Conservation (phyloP, 2,888 invertebrate genomes). For the Polydrusus tereticollis region DNA sequence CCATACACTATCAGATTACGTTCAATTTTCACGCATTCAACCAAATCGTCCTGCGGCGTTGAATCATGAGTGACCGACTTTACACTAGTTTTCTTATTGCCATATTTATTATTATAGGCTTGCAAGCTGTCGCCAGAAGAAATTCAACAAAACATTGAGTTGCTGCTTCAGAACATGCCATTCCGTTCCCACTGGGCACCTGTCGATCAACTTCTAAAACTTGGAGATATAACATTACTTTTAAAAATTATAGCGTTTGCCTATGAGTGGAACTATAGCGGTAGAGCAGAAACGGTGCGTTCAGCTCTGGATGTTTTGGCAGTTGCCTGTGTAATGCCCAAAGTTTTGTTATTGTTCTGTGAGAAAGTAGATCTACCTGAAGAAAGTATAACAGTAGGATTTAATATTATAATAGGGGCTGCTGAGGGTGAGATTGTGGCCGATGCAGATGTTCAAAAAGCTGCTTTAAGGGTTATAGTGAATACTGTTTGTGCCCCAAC, state of each 20-base stretch:
- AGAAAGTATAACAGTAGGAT: slow-evolving; percentile 81
- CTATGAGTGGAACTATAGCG: slow-evolving; percentile 93
- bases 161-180: slow-evolving; percentile 81
- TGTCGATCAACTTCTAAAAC: slow-evolving; percentile 86
- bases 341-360: slow-evolving; percentile 80
- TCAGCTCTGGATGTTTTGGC: slow-evolving; percentile 89
- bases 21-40: too few relatives aligned
- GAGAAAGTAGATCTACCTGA: slow-evolving; percentile 84
- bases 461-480: slow-evolving; percentile 90
- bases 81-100: too few relatives aligned
- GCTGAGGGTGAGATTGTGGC: slow-evolving; percentile 92
- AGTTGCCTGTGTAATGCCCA: slow-evolving; percentile 90
- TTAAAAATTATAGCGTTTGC: slow-evolving; percentile 90
- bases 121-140: slow-evolving; percentile 82
- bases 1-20: too few relatives aligned
- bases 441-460: slow-evolving; percentile 92
- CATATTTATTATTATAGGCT: slow-evolving; percentile 65
- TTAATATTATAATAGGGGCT: slow-evolving; percentile 85
- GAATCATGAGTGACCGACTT: too few relatives aligned
- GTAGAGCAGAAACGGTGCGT: slow-evolving; percentile 85
- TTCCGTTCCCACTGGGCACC: slow-evolving; percentile 88
- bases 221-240: slow-evolving; percentile 86
- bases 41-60: too few relatives aligned
- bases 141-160: slow-evolving; percentile 87
- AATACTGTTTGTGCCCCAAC: slow-evolving; percentile 96